Base-by-base conservation (phyloP, 1,140 invertebrate genomes). In the Drosophila ogumai region DNA sequence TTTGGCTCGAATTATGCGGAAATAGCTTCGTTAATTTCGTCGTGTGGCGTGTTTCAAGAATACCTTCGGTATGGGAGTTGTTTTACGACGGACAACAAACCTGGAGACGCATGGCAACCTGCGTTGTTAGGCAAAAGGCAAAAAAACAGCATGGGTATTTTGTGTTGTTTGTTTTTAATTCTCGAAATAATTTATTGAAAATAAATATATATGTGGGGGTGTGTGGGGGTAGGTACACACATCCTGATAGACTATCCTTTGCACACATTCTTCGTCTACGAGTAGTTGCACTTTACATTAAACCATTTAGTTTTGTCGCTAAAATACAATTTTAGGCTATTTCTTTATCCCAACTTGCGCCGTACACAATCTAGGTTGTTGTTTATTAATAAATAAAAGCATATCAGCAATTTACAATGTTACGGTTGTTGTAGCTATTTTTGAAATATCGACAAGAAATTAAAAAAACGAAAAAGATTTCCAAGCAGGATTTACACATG, bases 171-270 rank as follows among this genome's bases (percentile, higher is more conserved):
- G 13, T 22, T 55, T 66, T 63, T 64, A 71, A 77, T 63, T 81
- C 56, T 85, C 63, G 81, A 84, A 88, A 88, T 90, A 78, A 84
- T 88, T 90, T 88, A 88, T 88, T 88, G 79, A 84, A 84, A 88
- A 90, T 87, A 88, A 88, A 87, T 84, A 87, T 76, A 32, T 78
- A 75, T 84, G 66, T 65, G 67, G 77, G 68, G 74, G 74, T 80
- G 58, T 75, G 31, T 34, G 50, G 32, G 76, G 50, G 76, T 80
- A 84, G 85, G 79, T 87, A 84, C 85, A 84, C 79, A 69, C 75
- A 79, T 76, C 82, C 34, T 76, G 77, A 85, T 81, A 87, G 78
- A 73, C 72, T 32, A 54, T 57, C 76, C 34, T 36, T 34, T 71
- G 52, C 68, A 71, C 67, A 73, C 13, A 55, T 25, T 50, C 49